phyloP scores from a whole-genome alignment of 1,140 invertebrate species.

The Pachypeltis micranthus region DNA sequence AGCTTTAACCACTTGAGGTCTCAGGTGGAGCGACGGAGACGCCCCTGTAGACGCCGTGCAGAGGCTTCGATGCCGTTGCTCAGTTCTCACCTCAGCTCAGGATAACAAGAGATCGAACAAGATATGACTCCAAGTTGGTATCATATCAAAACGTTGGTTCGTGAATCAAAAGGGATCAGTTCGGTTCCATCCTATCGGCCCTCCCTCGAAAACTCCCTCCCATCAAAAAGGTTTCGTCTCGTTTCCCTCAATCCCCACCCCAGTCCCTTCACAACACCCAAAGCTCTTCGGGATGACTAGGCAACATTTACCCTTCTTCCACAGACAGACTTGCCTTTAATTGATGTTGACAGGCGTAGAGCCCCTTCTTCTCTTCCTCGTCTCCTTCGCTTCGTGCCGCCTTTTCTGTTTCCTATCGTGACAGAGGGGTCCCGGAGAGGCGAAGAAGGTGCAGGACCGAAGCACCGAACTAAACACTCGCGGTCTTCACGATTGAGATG shows the following conservation, averaged over 20 bases:
- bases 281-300: slow-evolving; percentile 3
- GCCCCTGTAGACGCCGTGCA: too few species aligned
- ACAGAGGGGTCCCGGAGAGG: neutral
- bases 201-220: neutral
- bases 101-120: too few species aligned
- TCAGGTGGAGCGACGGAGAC: too few species aligned
- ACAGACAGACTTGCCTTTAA: slow-evolving; percentile 12
- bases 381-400: neutral
- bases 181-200: too few species aligned
- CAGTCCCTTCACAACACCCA: neutral
- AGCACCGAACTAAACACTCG: slow-evolving; percentile 1
- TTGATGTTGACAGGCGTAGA: slow-evolving; percentile 20
- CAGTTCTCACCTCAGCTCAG: too few species aligned
- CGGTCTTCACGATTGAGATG: slow-evolving; percentile 5
- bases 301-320: neutral
- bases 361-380: too few species aligned
- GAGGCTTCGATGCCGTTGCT: too few species aligned
- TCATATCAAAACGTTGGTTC: too few species aligned
- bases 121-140: too few species aligned
- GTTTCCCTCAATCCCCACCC: neutral
- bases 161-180: too few species aligned
- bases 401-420: neutral
- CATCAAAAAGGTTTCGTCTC: neutral
- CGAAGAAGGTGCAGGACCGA: neutral
- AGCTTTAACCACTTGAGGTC: too few species aligned